Base-by-base conservation (phyloP, 1,140 invertebrate genomes). In the Andricus grossulariae region DNA sequence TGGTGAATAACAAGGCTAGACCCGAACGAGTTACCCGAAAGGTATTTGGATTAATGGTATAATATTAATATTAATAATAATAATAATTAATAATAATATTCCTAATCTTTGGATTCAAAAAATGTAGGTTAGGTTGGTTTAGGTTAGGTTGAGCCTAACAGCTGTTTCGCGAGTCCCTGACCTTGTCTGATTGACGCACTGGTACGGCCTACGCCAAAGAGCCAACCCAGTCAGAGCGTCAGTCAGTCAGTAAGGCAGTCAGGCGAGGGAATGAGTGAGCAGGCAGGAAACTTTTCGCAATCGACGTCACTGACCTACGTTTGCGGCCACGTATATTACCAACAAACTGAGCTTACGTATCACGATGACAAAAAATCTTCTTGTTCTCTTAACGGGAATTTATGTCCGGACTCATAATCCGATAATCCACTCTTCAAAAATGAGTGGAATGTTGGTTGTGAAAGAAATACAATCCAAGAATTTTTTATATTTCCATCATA, bases 121-220 rank as follows among this genome's bases (percentile, higher is more conserved):
- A 0, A 71, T 5, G 16, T n/a, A 25, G 49, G 15, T 25, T 55
- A 21, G 71, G 49, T 73, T 18, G 16, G 18, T 25, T 73, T 50
- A 54, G 50, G 25, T 73, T 73, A 54, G 72, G 32, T 73, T n/a
- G 50, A 73, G 18, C 32, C 50, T 73, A 39, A 73, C 52, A 73
- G 50, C 52, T 73, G 51, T 73, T 73, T 73, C 52, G 72, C 72
- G 72, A 49, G 52, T 55, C 72, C 72, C 72, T 73, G 52, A 73
- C 72, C 72, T 73, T 73, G 72, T 52, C 11, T 32, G 45, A 16
- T 73, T 55, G 52, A 73, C 21, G 52, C 32, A 32, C 32, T 73
- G 39, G 50, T 49, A 73, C 72, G 18, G 72, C 72, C 72, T 73
- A 73, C 72, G 72, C 52, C 52, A 73, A 39, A 73, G 51, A 73